Base-by-base conservation (phyloP, 2,797 vertebrate species). In the Carduelis carduelis region DNA sequence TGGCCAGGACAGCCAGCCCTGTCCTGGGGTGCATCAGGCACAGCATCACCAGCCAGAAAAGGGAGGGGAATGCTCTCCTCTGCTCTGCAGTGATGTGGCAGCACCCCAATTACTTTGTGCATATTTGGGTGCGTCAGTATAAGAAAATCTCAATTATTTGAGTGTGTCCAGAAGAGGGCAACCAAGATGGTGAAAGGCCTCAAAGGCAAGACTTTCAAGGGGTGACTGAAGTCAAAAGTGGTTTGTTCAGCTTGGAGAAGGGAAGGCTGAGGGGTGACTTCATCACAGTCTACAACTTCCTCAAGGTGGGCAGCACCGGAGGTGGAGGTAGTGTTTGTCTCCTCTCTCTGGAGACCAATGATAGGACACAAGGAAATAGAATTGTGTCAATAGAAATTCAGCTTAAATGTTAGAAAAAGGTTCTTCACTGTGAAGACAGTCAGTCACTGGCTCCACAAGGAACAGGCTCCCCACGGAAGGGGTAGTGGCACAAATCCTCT, bases 1-100 rank as follows among this genome's bases (percentile, higher is more conserved):
- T 34, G 72, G 11, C 8, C 41, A 59, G 35, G 50, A 60, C 0
- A 1, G 17, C 9, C 23, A 49, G 1, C 4, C 0, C 0, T 56
- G 14, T 34, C 16, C 43, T 52, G 24, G 21, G 13, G 2, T 39
- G 8, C 30, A 22, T 27, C 26, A 74, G 43, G 15, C 13, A 61
- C 11, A 66, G 24, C 43, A 57, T 14, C 22, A 9, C 11, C 43
- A 44, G 32, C 19, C 2, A 3, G 28, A 3, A 0, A 2, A 59
- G 9, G 10, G 12, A 72, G 13, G 8, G 4, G 14, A 23, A 1
- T 41, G 7, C 18, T 5, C 21, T 15, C 55, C 8, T 39, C 37
- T 68, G 24, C 14, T 46, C 20, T 26, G 35, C 30, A 6, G 6
- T 41, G 23, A 8, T 46, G 49, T 14, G 16, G 41, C 9, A 43